A percentile compares a stretch with the other conserved stretches of the same genome.
These are phyloP conservation scores for Lasioglossum albipes DNA, from an alignment of 1,140 invertebrate species.

Conservation along the genomic window DNA sequence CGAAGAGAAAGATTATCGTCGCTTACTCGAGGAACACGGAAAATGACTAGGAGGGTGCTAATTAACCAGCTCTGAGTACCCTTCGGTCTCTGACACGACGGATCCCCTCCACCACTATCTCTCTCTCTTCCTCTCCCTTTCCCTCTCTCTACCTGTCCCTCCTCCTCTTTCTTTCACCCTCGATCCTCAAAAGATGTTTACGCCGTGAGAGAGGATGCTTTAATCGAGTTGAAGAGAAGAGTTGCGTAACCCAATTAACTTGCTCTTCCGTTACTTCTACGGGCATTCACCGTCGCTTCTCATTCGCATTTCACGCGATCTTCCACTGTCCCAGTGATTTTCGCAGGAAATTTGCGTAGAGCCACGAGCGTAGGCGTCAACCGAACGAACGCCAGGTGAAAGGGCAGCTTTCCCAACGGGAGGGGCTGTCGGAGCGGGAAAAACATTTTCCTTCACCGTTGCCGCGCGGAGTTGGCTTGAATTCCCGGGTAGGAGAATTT, in stretches of 20 bases:
- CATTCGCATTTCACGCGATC: slow-evolving; percentile 9
- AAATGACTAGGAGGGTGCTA: slow-evolving; percentile 67
- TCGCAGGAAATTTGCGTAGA: slow-evolving; percentile 23
- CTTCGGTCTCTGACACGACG: slow-evolving; percentile 65
- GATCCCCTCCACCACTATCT: no score
- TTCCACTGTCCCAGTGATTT: slow-evolving; percentile 2
- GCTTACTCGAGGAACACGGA: slow-evolving; percentile 59
- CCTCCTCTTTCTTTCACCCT: background rate
- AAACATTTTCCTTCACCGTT: slow-evolving; percentile 27
- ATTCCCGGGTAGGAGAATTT: slow-evolving; percentile 7
- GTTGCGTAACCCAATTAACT: slow-evolving; percentile 72
- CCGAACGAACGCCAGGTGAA: background rate
- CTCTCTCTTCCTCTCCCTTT: no score
- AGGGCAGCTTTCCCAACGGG: slow-evolving; percentile 16
- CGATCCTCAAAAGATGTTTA: slow-evolving; percentile 72
- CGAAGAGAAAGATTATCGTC: slow-evolving; percentile 57
- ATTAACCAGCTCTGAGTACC: slow-evolving; percentile 67
- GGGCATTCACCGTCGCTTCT: slow-evolving; percentile 9
- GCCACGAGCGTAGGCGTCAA: slow-evolving; percentile 50
- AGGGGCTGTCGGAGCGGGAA: background rate
- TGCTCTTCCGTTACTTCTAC: slow-evolving; percentile 62
- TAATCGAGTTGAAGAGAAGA: slow-evolving; percentile 74
- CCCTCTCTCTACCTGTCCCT: no score
- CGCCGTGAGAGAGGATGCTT: slow-evolving; percentile 65
- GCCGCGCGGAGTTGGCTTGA: background rate